A percentile compares a stretch with the other conserved stretches of the same genome.
These are phyloP conservation scores for Megathymus violae DNA, from an alignment of 1,140 invertebrate species.

Conservation along the genomic window DNA sequence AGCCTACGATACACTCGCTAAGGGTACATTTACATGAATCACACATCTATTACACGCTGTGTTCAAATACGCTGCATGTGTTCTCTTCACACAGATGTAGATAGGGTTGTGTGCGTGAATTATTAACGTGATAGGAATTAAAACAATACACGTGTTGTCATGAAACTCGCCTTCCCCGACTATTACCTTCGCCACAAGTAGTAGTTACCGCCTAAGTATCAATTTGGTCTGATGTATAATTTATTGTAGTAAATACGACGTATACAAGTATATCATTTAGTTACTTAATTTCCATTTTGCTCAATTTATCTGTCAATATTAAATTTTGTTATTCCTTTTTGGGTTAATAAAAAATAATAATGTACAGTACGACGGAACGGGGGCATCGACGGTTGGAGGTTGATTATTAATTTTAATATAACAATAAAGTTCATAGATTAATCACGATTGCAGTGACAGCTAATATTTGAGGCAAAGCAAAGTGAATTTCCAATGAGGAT, in stretches of 20 bases:
- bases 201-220: slow-evolving; percentile 3
- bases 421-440: slow-evolving; percentile 44
- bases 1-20: slow-evolving; percentile 75
- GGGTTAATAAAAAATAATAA: slow-evolving; percentile 1
- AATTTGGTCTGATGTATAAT: slow-evolving; percentile 4
- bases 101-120: slow-evolving; percentile 64
- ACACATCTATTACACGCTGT: slow-evolving; percentile 76
- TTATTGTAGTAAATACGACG: neutral
- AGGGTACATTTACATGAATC: slow-evolving; percentile 82
- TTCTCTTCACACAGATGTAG: slow-evolving; percentile 75
- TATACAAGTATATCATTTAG: neutral
- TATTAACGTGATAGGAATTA: slow-evolving; percentile 38
- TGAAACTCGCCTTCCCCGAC: slow-evolving; percentile 1
- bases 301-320: slow-evolving; percentile 6
- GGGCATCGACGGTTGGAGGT: slow-evolving; percentile 2
- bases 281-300: slow-evolving; percentile 1
- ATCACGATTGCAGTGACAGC: slow-evolving; percentile 53
- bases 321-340: neutral
- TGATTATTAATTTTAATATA: slow-evolving; percentile 39
- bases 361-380: too few species aligned
- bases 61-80: slow-evolving; percentile 75
- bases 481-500: slow-evolving; percentile 67
- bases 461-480: slow-evolving; percentile 68
- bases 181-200: slow-evolving; percentile 10
- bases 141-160: slow-evolving; percentile 29